These are phyloP conservation scores for Hydriomena furcata DNA, from an alignment of 2,888 invertebrate species.

Conservation along the genomic window DNA sequence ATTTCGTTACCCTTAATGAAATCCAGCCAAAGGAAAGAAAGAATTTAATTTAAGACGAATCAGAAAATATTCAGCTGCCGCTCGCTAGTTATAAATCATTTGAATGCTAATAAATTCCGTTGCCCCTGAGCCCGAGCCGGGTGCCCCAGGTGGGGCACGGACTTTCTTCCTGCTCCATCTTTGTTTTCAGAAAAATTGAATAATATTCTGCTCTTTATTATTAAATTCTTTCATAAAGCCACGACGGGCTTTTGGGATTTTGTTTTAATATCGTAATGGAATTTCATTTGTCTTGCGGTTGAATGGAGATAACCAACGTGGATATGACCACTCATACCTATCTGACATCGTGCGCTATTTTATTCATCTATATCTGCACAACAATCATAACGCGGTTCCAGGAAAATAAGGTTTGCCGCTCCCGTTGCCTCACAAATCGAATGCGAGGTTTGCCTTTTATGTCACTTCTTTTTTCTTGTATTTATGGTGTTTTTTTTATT, in stretches of 20 bases:
- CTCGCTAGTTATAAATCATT: conserved; percentile 83
- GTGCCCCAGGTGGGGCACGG: conserved; percentile 71
- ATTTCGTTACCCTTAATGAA: conserved; percentile 80
- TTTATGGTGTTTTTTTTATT: no score
- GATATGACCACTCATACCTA: conserved; percentile 48
- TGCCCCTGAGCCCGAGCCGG: conserved; percentile 52
- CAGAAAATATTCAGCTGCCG: conserved; percentile 82
- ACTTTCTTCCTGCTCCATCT: conserved; percentile 76
- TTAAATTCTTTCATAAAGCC: conserved; percentile 78
- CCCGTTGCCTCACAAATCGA: no score
- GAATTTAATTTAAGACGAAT: conserved; percentile 83
- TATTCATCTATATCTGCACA: conserved; percentile 9
- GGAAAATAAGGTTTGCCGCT: no score
- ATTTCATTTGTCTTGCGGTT: conserved; percentile 72
- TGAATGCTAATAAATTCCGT: conserved; percentile 84
- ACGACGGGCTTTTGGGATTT: conserved; percentile 70
- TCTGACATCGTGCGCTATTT: conserved; percentile 35
- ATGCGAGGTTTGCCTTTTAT: no score
- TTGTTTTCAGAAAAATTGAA: conserved; percentile 77
- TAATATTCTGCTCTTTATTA: conserved; percentile 78
- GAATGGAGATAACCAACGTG: conserved; percentile 44
- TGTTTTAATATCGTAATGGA: conserved; percentile 76
- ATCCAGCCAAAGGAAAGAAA: conserved; percentile 81
- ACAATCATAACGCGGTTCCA: no score
- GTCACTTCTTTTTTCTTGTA: no score